These are phyloP conservation scores for Lampris incognitus DNA, from an alignment of 2,113 vertebrate genomes.

Conservation along the genomic window DNA sequence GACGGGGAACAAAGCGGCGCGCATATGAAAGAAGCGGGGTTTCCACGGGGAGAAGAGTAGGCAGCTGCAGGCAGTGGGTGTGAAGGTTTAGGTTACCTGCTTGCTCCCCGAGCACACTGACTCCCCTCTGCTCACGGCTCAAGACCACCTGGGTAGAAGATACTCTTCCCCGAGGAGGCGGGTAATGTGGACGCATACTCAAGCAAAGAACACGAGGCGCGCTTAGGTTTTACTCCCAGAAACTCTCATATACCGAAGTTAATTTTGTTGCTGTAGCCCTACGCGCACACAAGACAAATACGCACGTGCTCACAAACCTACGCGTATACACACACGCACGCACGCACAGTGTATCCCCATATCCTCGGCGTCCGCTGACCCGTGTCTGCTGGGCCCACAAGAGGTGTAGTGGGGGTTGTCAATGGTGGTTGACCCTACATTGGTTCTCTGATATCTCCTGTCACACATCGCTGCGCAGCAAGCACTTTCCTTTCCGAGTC, in stretches of 20 bases:
- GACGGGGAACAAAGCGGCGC: constrained; percentile 60
- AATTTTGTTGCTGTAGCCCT: not conserved
- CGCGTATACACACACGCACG: constrained; percentile 43
- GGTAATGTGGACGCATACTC: constrained; percentile 38
- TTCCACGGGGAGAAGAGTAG: constrained; percentile 68
- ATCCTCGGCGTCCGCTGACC: constrained; percentile 72
- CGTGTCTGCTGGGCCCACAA: constrained; percentile 68
- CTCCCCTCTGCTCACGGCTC: constrained; percentile 43
- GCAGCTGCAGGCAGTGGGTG: constrained; percentile 73
- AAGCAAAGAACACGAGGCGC: constrained; percentile 10
- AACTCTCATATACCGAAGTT: constrained; percentile 21
- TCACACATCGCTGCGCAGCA: constrained; percentile 77
- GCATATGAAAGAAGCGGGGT: constrained; percentile 68
- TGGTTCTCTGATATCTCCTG: constrained; percentile 77
- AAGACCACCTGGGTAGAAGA: constrained; percentile 79
- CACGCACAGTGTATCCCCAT: constrained; percentile 56
- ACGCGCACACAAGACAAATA: constrained; percentile 4
- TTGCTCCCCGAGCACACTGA: constrained; percentile 55
- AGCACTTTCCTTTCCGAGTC: constrained; percentile 74
- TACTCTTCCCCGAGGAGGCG: constrained; percentile 46
- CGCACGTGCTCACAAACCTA: constrained; percentile 30
- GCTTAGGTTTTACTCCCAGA: constrained; percentile 28
- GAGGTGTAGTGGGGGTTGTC: constrained; percentile 75
- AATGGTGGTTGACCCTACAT: constrained; percentile 75
- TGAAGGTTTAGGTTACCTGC: constrained; percentile 80